Conservation (phyloP, 2,113 vertebrate genomes). For the Riparia riparia region DNA sequence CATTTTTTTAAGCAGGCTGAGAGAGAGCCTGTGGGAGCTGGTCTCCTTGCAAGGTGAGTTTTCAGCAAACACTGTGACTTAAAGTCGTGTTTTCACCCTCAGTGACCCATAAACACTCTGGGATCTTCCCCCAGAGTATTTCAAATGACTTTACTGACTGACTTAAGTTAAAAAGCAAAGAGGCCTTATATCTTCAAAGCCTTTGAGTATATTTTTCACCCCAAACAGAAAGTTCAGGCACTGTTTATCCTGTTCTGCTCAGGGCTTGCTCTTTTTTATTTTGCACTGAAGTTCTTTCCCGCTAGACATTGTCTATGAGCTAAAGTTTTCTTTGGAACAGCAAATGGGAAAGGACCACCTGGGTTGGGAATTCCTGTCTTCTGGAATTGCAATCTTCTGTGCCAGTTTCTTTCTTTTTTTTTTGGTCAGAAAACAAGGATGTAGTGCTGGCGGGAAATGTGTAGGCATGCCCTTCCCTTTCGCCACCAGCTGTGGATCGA, state of each 20-base stretch:
- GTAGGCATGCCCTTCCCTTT: not conserved
- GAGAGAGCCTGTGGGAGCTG: not conserved
- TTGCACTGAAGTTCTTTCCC: constrained; percentile 39
- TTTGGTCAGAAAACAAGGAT: constrained; percentile 1
- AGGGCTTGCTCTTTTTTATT: not conserved
- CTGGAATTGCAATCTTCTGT: constrained; percentile 30
- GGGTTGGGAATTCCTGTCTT: constrained; percentile 42
- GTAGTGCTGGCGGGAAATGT: not conserved
- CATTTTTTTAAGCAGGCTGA: not conserved
- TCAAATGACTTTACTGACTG: not conserved
- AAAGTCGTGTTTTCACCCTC: not conserved
- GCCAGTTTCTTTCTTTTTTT: constrained; percentile 26
- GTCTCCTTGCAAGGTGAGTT: not conserved
- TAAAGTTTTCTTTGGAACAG: constrained; percentile 50
- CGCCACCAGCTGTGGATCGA: not conserved
- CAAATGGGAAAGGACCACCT: constrained; percentile 51
- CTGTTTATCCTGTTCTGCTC: constrained; percentile 26
- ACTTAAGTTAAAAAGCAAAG: not conserved
- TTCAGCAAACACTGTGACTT: not conserved
- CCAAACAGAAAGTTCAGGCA: not conserved
- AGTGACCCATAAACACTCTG: not conserved
- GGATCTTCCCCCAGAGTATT: not conserved
- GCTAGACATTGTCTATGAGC: not conserved
- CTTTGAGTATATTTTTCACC: not conserved
- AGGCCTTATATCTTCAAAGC: not conserved